These are phyloP conservation scores for Antedon mediterranea DNA, from an alignment of 53 echinoderm and acorn worm species.

Conservation along the genomic window DNA sequence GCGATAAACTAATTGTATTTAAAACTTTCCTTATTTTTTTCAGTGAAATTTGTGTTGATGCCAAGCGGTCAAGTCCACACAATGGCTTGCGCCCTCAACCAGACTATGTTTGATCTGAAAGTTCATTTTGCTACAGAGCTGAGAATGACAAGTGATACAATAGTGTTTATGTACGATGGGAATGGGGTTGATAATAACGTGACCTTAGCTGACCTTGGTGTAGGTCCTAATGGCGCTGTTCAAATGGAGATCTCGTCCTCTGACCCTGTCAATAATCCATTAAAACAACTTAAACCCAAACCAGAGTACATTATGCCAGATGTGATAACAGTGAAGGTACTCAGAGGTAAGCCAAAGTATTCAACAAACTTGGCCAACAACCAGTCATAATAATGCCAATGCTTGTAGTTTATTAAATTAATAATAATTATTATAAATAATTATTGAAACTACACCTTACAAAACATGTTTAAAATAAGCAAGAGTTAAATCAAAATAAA, in stretches of 20 bases:
- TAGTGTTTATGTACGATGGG: conserved; percentile 94
- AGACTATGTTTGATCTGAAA: conserved; percentile 57
- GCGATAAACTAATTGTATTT: too few relatives aligned
- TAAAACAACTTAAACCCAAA: conserved; percentile 81
- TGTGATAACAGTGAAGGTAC: conserved; percentile 84
- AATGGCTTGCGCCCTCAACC: conserved; percentile 85
- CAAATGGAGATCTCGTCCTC: conserved; percentile 95
- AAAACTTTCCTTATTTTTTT: not conserved
- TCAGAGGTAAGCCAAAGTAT: conserved; percentile 49
- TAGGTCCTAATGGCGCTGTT: conserved; percentile 83
- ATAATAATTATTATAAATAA: too few relatives aligned
- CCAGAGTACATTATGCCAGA: conserved; percentile 97
- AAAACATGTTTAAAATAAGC: too few relatives aligned
- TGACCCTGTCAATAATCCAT: conserved; percentile 69
- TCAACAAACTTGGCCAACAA: too few relatives aligned
- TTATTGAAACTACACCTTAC: not conserved
- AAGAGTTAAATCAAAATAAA: too few relatives aligned
- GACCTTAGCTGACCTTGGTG: conserved; percentile 78
- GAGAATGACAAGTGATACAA: conserved; percentile 56
- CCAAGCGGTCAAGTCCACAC: conserved; percentile 94
- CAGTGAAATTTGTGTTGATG: conserved; percentile 95
- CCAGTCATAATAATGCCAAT: too few relatives aligned
- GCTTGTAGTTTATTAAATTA: too few relatives aligned
- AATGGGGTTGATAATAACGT: conserved; percentile 43
- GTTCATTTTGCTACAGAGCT: conserved; percentile 54